Evolutionary conservation across 2,888 invertebrate genomes (phyloP).

Genomic region (Limenitis camilla): DNA sequence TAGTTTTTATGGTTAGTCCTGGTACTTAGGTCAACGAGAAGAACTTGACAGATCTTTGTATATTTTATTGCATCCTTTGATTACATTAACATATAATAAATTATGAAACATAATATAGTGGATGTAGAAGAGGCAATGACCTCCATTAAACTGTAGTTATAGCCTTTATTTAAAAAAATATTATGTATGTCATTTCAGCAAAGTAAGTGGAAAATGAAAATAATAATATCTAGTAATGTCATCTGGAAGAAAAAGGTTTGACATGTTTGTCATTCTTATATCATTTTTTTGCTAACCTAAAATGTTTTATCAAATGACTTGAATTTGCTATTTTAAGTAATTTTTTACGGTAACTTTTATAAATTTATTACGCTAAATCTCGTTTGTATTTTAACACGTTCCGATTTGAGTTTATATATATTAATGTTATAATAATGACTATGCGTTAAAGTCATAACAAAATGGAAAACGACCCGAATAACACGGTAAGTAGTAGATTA

Average conservation of each 20-base stretch:
- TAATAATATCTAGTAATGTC: constrained; percentile 68
- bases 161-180: background rate
- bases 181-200: constrained; percentile 48
- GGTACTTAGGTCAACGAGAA: no score
- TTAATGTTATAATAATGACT: constrained; percentile 63
- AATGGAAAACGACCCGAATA: constrained; percentile 72
- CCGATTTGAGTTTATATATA: constrained; percentile 44
- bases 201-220: constrained; percentile 67
- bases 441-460: constrained; percentile 54
- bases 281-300: constrained; percentile 75
- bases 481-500: constrained; percentile 67
- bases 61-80: no score
- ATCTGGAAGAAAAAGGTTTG: constrained; percentile 73
- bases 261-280: constrained; percentile 70
- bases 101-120: no score
- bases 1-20: no score
- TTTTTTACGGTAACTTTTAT: constrained; percentile 68
- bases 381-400: constrained; percentile 61
- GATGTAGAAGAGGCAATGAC: no score
- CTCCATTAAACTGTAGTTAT: no score
- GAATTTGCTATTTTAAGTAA: constrained; percentile 60
- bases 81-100: no score
- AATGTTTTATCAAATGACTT: constrained; percentile 75
- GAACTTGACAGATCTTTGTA: no score
- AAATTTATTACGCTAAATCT: constrained; percentile 68